phyloP scores from a whole-genome alignment of 2,113 vertebrate species.

The Mohoua ochrocephala region DNA sequence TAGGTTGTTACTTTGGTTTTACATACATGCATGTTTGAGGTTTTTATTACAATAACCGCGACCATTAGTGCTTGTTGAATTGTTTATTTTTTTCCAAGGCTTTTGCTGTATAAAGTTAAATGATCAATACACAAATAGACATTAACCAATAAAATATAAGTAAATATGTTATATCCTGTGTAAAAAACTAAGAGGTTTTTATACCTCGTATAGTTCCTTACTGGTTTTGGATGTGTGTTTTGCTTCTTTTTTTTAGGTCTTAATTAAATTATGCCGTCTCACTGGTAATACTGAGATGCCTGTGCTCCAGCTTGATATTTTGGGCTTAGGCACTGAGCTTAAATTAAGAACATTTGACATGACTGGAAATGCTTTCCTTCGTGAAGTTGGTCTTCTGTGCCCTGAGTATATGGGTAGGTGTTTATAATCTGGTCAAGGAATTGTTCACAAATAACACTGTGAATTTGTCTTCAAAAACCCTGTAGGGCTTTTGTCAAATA shows the following conservation, averaged over 20 bases:
- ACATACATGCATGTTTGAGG: not conserved
- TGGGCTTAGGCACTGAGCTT: constrained; percentile 87
- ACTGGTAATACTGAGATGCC: constrained; percentile 72
- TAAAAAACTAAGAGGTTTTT: not conserved
- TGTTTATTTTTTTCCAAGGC: not conserved
- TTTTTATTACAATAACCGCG: not conserved
- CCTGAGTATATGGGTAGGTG: constrained; percentile 88
- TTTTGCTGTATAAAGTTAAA: not conserved
- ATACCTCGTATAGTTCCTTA: not conserved
- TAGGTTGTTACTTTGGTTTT: not conserved
- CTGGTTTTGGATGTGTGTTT: not conserved
- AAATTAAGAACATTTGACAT: constrained; percentile 88
- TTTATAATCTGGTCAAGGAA: not conserved
- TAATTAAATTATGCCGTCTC: constrained; percentile 84
- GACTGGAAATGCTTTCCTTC: constrained; percentile 85
- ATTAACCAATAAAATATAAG: not conserved
- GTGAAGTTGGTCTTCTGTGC: constrained; percentile 89
- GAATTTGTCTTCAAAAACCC: not conserved
- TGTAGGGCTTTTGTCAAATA: not conserved
- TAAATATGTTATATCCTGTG: not conserved
- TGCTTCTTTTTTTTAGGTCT: constrained; percentile 72
- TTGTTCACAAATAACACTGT: not conserved
- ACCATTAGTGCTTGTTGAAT: not conserved
- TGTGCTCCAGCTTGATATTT: constrained; percentile 82
- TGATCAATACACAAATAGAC: not conserved